A percentile compares a stretch with the other conserved stretches of the same genome.
Conservation (phyloP, 92 coral and sea anemone genomes). For the Bergia sp. region DNA sequence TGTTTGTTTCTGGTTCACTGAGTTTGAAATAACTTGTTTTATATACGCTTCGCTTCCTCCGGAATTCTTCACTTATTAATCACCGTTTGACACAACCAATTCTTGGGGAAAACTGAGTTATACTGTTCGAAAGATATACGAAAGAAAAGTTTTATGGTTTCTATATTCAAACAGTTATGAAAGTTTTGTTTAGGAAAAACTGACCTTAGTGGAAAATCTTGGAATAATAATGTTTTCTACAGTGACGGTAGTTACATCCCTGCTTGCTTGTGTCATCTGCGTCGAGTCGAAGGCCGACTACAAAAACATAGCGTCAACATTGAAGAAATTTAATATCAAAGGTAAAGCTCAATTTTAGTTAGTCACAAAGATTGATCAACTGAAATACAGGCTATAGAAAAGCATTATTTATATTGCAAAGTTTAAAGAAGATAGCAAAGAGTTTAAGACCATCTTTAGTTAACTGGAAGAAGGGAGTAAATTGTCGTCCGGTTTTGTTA, state of each 20-base stretch:
- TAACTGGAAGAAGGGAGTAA: background rate
- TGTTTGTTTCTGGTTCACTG: conserved; percentile 45
- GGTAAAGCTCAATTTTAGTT: background rate
- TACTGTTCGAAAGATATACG: background rate
- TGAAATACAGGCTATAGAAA: background rate
- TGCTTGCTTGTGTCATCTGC: conserved; percentile 29
- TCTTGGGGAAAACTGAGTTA: background rate
- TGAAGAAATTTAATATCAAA: conserved; percentile 34
- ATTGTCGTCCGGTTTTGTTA: background rate
- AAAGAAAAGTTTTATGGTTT: background rate
- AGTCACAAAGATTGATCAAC: background rate
- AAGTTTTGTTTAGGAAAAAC: background rate
- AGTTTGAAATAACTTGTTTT: conserved; percentile 28
- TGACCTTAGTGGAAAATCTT: background rate
- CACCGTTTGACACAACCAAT: background rate
- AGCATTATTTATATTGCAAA: background rate
- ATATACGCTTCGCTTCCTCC: conserved; percentile 30
- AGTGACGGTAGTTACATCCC: background rate
- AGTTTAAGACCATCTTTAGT: background rate
- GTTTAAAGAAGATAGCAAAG: background rate
- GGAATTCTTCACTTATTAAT: conserved; percentile 39
- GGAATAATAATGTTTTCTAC: conserved; percentile 23
- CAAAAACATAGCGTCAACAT: conserved; percentile 32
- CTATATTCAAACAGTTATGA: conserved; percentile 10
- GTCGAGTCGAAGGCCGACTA: conserved; percentile 32